Evolutionary conservation across 1,140 invertebrate species (phyloP).

Genomic region (Centruroides sculpturatus): DNA sequence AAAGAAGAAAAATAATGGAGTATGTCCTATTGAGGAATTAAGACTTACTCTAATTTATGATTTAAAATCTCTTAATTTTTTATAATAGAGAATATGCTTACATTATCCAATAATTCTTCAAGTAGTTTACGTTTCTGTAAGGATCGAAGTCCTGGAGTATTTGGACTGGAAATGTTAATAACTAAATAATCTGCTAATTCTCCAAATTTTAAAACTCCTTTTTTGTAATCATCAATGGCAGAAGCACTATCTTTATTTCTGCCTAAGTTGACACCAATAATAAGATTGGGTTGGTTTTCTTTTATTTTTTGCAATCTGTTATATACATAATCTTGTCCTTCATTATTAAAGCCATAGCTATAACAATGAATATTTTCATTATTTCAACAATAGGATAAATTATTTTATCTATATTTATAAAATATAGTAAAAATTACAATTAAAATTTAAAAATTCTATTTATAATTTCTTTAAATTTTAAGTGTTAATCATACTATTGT

Average conservation of each 20-base stretch:
- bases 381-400: neutral
- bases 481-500: too few relatives aligned
- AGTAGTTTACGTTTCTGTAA: conserved; percentile 68
- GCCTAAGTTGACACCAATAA: conserved; percentile 81
- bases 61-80: too few relatives aligned
- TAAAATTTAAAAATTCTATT: too few relatives aligned
- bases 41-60: too few relatives aligned
- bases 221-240: conserved; percentile 61
- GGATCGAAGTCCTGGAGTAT: conserved; percentile 77
- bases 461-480: too few relatives aligned
- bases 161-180: conserved; percentile 82
- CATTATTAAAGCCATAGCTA: conserved; percentile 88
- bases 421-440: too few relatives aligned
- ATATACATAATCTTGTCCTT: conserved; percentile 60
- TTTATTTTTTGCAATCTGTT: neutral
- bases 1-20: too few relatives aligned
- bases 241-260: conserved; percentile 78
- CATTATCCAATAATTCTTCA: conserved; percentile 45
- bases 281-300: conserved; percentile 9
- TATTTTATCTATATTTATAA: too few relatives aligned
- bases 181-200: conserved; percentile 73
- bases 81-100: conserved; percentile 24
- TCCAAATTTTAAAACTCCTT: conserved; percentile 58
- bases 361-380: conserved; percentile 5
- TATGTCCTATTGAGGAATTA: too few relatives aligned